These are phyloP conservation scores for Chrysotoxum bicinctum DNA, from an alignment of 2,888 invertebrate species.

Conservation along the genomic window DNA sequence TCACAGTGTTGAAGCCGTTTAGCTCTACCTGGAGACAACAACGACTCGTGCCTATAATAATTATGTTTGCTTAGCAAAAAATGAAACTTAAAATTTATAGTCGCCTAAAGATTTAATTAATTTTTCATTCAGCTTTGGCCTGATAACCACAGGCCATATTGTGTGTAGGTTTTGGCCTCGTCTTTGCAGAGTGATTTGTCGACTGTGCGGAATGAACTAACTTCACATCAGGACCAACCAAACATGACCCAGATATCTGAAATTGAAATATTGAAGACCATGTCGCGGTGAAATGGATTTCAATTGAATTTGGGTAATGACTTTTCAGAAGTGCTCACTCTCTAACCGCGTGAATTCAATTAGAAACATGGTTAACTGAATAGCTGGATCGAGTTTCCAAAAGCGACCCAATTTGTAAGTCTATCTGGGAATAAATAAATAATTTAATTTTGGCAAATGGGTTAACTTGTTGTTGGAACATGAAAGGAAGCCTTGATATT, in stretches of 20 bases:
- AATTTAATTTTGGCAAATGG: too few relatives aligned
- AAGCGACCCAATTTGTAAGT: slow-evolving; percentile 9
- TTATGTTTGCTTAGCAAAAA: slow-evolving; percentile 40
- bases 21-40: slow-evolving; percentile 13
- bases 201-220: background rate
- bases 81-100: slow-evolving; percentile 25
- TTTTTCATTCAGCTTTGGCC: slow-evolving; percentile 33
- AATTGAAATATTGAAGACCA: slow-evolving; percentile 36
- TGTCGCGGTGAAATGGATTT: background rate
- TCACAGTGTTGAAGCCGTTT: slow-evolving; percentile 31
- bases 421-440: too few relatives aligned
- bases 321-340: slow-evolving; percentile 1
- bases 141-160: background rate
- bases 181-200: background rate
- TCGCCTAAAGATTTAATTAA: slow-evolving; percentile 9
- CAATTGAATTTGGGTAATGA: background rate
- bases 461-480: too few relatives aligned
- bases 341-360: slow-evolving; percentile 47
- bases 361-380: slow-evolving; percentile 43
- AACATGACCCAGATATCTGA: slow-evolving; percentile 54
- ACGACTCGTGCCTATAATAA: slow-evolving; percentile 12
- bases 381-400: slow-evolving; percentile 52
- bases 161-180: background rate
- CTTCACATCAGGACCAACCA: slow-evolving; percentile 38
- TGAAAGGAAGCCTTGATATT: too few relatives aligned